phyloP scores from a whole-genome alignment of 2,113 vertebrate species.

The Ptyas mucosa region DNA sequence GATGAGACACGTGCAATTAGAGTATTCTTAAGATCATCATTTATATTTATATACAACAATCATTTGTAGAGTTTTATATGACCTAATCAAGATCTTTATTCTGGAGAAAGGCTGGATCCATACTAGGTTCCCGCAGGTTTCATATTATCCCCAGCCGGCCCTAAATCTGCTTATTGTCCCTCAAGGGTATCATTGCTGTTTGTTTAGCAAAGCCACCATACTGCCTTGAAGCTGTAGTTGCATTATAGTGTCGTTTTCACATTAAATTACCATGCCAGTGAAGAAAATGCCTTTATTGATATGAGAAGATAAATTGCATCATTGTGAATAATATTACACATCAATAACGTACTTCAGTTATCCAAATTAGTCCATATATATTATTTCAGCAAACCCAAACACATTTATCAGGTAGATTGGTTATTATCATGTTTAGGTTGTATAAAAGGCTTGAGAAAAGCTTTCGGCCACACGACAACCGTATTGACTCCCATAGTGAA shows the following conservation, averaged over 20 bases:
- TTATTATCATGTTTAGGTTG: not conserved
- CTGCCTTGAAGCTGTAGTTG: not conserved
- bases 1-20: not conserved
- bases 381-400: not conserved
- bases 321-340: not conserved
- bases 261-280: not conserved
- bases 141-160: not conserved
- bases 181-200: not conserved
- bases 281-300: not conserved
- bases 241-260: not conserved
- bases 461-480: too few species aligned
- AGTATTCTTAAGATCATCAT: not conserved
- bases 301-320: not conserved
- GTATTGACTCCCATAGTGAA: not conserved
- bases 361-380: not conserved
- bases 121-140: not conserved
- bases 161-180: not conserved
- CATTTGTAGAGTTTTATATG: not conserved
- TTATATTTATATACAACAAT: not conserved
- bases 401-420: not conserved
- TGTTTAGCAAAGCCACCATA: not conserved
- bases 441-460: not conserved
- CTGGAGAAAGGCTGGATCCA: not conserved
- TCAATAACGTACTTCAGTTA: not conserved
- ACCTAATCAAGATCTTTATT: not conserved